Evolutionary conservation across 2,888 invertebrate species (phyloP), one percentile per base, ranked within the genome.

Genomic region (Matsumyia berberina): DNA sequence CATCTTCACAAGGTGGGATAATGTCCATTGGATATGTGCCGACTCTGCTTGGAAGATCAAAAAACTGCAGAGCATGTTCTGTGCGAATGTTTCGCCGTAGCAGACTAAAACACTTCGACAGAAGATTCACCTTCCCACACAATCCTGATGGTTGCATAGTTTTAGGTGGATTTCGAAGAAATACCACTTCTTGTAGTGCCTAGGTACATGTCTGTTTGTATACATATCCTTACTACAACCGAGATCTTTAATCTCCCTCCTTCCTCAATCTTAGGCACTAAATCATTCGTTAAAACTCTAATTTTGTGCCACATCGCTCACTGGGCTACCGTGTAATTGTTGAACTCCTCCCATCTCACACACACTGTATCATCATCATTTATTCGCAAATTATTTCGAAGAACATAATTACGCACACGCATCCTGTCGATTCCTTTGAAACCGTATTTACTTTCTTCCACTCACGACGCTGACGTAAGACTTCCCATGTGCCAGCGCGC

Each of bases 341-440:
- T 44, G n/a, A 1, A 35, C 35, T 11, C 12, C 42, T 42, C 9
- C 3, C 51, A 31, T 0, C 15, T 17, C 35, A 9, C 39, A 9
- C 33, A 2, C 15, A 17, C 2, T n/a, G 8, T 6, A 33, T 51
- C 49, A 58, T 57, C 44, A 37, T 39, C 79, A 67, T 67, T 39
- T 78, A 19, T 60, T 7, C 17, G 9, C 12, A 31, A 51, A 80
- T 67, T 55, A 58, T 53, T 64, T 39, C 46, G 17, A 51, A 24
- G 49, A 24, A 53, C 44, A 35, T 17, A 46, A 72, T 60, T 64
- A 81, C 46, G 46, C 19, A 53, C 46, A 55, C 19, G 46, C 44
- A 58, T 72, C 37, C 31, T 37, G 8, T 70, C 39, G 77, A 70
- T 66, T 67, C 67, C 67, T 82, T 79, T 79, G 33, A 67, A 83